Percentiles rank a stretch among this genome's conserved stretches.
These are phyloP conservation scores for Carassius auratus DNA, from an alignment of 2,113 vertebrate genomes.

Conservation along the genomic window DNA sequence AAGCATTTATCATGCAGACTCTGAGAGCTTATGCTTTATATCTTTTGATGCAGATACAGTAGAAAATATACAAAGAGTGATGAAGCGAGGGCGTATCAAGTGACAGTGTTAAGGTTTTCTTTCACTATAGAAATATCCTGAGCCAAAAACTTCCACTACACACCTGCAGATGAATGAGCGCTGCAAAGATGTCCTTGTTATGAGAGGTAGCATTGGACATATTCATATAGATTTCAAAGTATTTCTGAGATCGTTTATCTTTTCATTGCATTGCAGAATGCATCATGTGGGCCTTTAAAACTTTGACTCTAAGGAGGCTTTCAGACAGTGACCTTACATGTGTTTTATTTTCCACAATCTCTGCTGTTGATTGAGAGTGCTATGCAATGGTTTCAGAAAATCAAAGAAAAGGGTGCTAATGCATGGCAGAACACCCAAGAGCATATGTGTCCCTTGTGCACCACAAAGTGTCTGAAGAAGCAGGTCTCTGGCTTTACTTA, in stretches of 20 bases:
- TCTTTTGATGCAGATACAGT: neutral
- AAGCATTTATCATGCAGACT: neutral
- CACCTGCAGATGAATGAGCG: neutral
- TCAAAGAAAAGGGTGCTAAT: neutral
- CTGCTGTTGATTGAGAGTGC: slow-evolving; percentile 10
- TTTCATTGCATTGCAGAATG: neutral
- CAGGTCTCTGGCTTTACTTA: slow-evolving; percentile 3
- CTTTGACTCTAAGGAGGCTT: neutral
- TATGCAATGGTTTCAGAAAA: neutral
- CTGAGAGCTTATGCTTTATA: neutral
- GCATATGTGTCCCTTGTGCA: neutral
- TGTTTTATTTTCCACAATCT: neutral
- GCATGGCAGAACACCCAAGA: neutral
- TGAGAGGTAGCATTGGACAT: neutral
- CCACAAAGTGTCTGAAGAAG: neutral
- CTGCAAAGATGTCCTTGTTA: neutral
- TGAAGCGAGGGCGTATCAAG: neutral
- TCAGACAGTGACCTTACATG: neutral
- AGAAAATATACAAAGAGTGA: neutral
- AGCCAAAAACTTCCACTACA: neutral
- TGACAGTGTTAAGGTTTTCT: slow-evolving; percentile 1
- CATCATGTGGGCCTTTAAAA: neutral
- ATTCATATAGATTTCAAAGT: neutral
- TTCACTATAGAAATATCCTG: neutral
- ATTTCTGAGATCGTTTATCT: neutral